Evolutionary conservation across 2,888 invertebrate species (phyloP).

Genomic region (Criorhina ranunculi): DNA sequence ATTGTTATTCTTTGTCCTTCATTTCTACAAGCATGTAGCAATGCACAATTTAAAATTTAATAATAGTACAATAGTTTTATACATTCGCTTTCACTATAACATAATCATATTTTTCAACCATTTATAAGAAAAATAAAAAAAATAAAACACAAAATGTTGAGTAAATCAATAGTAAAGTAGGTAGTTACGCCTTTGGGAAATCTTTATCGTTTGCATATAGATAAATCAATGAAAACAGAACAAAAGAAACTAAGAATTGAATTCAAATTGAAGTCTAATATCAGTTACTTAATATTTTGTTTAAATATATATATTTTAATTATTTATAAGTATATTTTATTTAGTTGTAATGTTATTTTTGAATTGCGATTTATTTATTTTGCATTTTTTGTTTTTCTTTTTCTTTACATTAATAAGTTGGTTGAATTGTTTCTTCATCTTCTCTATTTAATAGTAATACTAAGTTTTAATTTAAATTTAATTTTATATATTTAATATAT

Average conservation of each 20-base stretch:
- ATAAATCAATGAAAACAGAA: too few species aligned
- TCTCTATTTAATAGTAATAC: constrained; percentile 72
- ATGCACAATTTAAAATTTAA: constrained; percentile 6
- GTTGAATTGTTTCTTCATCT: constrained; percentile 29
- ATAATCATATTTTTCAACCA: constrained; percentile 36
- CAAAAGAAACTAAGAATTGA: not conserved
- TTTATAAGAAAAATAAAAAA: constrained; percentile 31
- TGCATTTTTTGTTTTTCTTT: constrained; percentile 8
- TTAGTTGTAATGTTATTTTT: constrained; percentile 38
- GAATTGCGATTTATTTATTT: constrained; percentile 26
- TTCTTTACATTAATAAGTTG: constrained; percentile 33
- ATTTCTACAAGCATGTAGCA: not conserved
- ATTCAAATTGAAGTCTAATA: constrained; percentile 1
- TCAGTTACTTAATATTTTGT: constrained; percentile 12
- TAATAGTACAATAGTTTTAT: constrained; percentile 59
- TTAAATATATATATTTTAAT: constrained; percentile 43
- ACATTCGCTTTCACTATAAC: constrained; percentile 15
- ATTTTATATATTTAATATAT: constrained; percentile 78
- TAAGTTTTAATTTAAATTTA: constrained; percentile 63
- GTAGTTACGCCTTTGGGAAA: constrained; percentile 48
- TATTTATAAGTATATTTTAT: constrained; percentile 61
- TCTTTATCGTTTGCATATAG: too few species aligned
- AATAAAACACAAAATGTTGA: too few species aligned
- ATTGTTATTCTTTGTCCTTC: constrained; percentile 22
- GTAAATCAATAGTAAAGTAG: constrained; percentile 65